These are phyloP conservation scores for Rosalia funebris DNA, from an alignment of 2,888 invertebrate genomes.

Conservation along the genomic window DNA sequence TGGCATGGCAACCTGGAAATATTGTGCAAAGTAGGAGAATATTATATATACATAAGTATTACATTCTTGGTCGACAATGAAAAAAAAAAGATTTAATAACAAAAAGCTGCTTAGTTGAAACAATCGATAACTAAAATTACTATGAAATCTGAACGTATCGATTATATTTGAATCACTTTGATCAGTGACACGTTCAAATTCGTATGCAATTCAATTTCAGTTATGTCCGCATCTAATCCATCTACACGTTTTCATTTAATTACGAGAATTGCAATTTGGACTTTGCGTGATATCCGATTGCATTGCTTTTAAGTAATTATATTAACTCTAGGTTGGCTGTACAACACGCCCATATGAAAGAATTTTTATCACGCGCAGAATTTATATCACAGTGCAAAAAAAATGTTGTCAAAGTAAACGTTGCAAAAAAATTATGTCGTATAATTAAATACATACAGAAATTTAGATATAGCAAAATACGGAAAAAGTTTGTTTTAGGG, in stretches of 20 bases:
- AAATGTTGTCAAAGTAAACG: not conserved
- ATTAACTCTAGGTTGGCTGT: not conserved
- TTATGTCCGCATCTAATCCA: constrained; percentile 3
- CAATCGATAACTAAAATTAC: not conserved
- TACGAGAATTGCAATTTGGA: constrained; percentile 19
- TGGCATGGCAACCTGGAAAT: too few relatives aligned
- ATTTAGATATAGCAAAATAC: not conserved
- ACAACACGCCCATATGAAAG: not conserved
- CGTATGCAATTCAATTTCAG: not conserved
- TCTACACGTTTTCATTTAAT: constrained; percentile 20
- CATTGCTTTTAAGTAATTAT: constrained; percentile 21
- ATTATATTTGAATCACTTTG: not conserved
- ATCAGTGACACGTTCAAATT: not conserved
- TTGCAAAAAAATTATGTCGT: not conserved
- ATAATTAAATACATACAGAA: not conserved
- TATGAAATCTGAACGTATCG: not conserved
- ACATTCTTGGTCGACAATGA: too few relatives aligned
- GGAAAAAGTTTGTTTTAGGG: not conserved
- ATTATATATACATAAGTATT: too few relatives aligned
- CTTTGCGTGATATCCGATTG: constrained; percentile 17
- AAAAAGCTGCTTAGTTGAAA: too few relatives aligned
- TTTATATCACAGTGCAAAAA: not conserved
- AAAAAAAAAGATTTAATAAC: too few relatives aligned
- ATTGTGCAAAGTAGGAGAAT: too few relatives aligned
- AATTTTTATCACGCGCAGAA: not conserved